These are phyloP conservation scores for Anthopleura xanthogrammica DNA, from an alignment of 92 coral and sea anemone species.

Conservation along the genomic window DNA sequence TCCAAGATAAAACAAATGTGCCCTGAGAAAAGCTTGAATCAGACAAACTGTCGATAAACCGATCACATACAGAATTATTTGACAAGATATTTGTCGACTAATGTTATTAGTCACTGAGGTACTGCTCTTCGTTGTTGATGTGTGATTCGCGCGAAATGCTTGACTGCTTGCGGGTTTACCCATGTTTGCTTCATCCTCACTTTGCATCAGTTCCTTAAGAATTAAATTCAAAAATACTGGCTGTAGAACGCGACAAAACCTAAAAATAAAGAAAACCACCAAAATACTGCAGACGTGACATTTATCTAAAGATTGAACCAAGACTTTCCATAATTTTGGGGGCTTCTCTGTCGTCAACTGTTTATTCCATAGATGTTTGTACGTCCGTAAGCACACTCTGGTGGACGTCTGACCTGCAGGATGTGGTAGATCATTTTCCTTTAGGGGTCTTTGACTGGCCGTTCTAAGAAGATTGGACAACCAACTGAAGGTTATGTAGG, in stretches of 20 bases:
- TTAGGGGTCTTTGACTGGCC: conserved; percentile 10
- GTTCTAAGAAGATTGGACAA: neutral
- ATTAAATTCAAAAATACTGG: conserved; percentile 8
- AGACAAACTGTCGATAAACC: too few relatives aligned
- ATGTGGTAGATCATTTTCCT: neutral
- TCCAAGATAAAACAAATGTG: too few relatives aligned
- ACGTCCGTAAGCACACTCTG: neutral
- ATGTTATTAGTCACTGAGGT: too few relatives aligned
- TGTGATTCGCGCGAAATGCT: too few relatives aligned
- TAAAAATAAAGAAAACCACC: neutral
- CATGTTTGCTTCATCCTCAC: neutral
- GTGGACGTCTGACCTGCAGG: neutral
- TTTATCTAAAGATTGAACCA: neutral
- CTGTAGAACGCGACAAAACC: neutral
- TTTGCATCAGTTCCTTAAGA: conserved; percentile 4
- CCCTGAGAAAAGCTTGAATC: too few relatives aligned
- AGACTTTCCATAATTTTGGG: conserved; percentile 11
- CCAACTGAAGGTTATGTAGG: conserved; percentile 6
- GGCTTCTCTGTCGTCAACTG: neutral
- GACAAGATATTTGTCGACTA: too few relatives aligned
- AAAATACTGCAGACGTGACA: neutral
- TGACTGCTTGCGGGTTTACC: too few relatives aligned
- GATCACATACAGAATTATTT: too few relatives aligned
- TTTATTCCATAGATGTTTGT: neutral
- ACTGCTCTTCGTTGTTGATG: too few relatives aligned